A percentile compares a stretch with the other conserved stretches of the same genome.
Evolutionary conservation across 2,888 invertebrate species (phyloP).

Genomic region (Pyrocoelia pectoralis): DNA sequence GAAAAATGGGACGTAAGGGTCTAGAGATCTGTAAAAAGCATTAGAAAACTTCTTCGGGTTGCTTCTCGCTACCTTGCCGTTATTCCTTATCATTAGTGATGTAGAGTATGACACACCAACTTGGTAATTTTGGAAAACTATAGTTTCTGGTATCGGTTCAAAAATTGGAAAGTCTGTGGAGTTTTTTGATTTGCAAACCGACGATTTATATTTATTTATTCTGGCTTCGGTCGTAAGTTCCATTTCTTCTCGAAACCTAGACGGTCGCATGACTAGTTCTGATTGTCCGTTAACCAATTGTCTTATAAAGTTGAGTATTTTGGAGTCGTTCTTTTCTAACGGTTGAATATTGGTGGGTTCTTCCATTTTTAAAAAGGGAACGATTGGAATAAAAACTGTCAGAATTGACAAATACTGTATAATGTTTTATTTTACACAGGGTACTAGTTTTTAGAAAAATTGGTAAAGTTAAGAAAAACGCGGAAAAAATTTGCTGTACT

Average conservation of each 20-base stretch:
- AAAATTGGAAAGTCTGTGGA: constrained; percentile 42
- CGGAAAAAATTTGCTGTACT: no score
- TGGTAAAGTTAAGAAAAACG: no score
- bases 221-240: constrained; percentile 52
- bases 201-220: constrained; percentile 46
- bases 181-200: constrained; percentile 42
- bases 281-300: background rate
- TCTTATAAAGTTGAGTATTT: background rate
- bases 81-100: constrained; percentile 66
- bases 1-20: constrained; percentile 61
- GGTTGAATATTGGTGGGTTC: background rate
- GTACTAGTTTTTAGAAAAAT: no score
- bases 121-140: constrained; percentile 70
- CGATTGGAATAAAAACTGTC: no score
- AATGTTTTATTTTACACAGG: no score
- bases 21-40: constrained; percentile 61
- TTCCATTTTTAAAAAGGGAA: no score
- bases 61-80: constrained; percentile 60
- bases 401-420: no score
- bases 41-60: background rate
- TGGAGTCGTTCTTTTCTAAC: background rate
- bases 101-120: constrained; percentile 62
- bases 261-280: constrained; percentile 45
- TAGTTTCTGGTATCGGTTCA: constrained; percentile 60
- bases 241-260: constrained; percentile 52